These are phyloP conservation scores for Dendrophyllia cribrosa DNA, from an alignment of 64 coral and sea anemone species.

Conservation along the genomic window DNA sequence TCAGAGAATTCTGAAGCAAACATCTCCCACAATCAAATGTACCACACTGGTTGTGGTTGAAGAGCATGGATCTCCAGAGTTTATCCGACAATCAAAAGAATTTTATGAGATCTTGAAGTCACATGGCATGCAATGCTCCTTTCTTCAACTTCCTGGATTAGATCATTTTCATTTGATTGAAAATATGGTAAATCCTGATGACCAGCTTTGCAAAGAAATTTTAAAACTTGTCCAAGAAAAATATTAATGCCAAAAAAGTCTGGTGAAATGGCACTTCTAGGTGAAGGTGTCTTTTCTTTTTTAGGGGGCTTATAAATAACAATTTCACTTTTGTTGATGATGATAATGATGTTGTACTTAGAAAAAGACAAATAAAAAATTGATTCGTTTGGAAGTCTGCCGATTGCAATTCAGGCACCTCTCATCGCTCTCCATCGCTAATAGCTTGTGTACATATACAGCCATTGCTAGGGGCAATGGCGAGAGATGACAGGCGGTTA, in stretches of 20 bases:
- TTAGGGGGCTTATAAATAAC: no score
- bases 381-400: no score
- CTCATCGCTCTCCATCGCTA: no score
- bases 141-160: slow-evolving; percentile 23
- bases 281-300: no score
- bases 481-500: no score
- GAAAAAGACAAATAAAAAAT: no score
- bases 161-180: slow-evolving; percentile 72
- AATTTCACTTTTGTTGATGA: no score
- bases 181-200: slow-evolving; percentile 41
- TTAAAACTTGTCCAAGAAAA: slow-evolving; percentile 1
- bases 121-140: slow-evolving; percentile 34
- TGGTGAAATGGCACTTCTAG: no score
- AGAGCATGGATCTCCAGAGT: slow-evolving; percentile 58
- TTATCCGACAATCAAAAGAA: slow-evolving; percentile 42
- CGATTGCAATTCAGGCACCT: no score
- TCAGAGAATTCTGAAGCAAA: slow-evolving; percentile 1
- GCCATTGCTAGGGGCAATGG: no score
- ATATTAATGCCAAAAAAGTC: not conserved
- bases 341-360: no score
- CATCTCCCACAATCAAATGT: slow-evolving; percentile 34
- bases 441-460: no score
- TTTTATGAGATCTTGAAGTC: slow-evolving; percentile 37
- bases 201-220: slow-evolving; percentile 16
- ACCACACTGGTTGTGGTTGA: slow-evolving; percentile 40